phyloP scores from a whole-genome alignment of 35 echinoderm and acorn worm genomes.

The Lytechinus pictus region DNA sequence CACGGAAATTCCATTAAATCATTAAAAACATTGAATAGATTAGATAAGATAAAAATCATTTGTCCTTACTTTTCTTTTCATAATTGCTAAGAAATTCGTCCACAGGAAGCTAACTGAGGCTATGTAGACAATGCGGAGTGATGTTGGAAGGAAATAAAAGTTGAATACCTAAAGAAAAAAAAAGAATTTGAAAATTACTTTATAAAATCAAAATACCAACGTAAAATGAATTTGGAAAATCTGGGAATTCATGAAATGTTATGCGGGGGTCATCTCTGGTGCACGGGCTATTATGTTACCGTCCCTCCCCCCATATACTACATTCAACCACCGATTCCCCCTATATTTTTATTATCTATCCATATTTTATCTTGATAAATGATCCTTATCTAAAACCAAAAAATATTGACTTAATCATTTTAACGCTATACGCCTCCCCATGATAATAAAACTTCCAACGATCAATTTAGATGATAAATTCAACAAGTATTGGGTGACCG shows the following conservation, averaged over 20 bases:
- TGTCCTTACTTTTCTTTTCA: conserved; percentile 30
- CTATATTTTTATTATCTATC: no score
- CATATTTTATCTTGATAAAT: no score
- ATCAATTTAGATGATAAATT: neutral
- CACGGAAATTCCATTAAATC: neutral
- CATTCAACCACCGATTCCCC: no score
- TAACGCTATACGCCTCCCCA: neutral
- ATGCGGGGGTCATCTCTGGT: no score
- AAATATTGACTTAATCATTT: neutral
- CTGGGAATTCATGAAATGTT: no score
- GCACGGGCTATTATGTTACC: no score
- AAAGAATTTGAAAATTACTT: neutral
- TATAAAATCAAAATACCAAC: neutral
- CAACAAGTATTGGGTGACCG: no score
- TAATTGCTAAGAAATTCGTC: conserved; percentile 32
- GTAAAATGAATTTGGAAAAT: neutral
- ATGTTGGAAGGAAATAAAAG: conserved; percentile 19
- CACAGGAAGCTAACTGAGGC: conserved; percentile 32
- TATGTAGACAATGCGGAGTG: conserved; percentile 35
- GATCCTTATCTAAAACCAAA: no score
- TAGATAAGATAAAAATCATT: no score
- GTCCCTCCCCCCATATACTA: no score
- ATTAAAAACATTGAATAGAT: neutral
- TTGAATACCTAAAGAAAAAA: conserved; percentile 34
- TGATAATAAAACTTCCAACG: neutral